Conservation (phyloP, 2,888 invertebrate genomes). For the Stenodema calcarata region DNA sequence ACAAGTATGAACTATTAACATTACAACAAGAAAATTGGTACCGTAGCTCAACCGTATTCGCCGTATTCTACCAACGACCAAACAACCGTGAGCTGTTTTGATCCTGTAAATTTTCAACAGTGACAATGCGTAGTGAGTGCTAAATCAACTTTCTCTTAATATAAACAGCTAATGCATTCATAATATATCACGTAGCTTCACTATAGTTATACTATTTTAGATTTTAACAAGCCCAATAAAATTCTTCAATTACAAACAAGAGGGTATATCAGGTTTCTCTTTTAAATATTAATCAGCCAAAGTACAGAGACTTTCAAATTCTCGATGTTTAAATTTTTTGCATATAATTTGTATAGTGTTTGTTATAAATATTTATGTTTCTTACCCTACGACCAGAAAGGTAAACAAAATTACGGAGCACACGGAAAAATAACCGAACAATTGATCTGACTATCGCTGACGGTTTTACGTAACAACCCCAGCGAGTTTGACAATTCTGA, state of each 20-base stretch:
- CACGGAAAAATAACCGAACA: not conserved
- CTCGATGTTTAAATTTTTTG: not conserved
- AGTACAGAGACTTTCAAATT: not conserved
- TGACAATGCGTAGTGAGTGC: not conserved
- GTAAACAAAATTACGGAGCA: not conserved
- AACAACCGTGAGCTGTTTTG: not conserved
- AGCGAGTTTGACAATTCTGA: not conserved
- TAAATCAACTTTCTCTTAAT: conserved; percentile 25
- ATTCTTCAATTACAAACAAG: conserved; percentile 38
- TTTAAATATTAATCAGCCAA: conserved; percentile 1
- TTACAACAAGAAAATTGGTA: not conserved
- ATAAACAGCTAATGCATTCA: conserved; percentile 38
- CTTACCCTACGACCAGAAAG: not conserved
- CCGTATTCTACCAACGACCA: not conserved
- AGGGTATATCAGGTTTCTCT: not conserved
- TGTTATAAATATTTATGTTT: not conserved
- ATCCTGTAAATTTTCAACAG: not conserved
- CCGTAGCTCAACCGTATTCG: not conserved
- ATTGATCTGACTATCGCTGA: too few species aligned
- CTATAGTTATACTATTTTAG: conserved; percentile 25
- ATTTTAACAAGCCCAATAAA: conserved; percentile 46
- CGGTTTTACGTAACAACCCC: not conserved
- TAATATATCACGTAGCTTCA: conserved; percentile 41
- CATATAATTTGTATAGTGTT: not conserved
- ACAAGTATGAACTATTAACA: too few species aligned